Evolutionary conservation across 2,797 vertebrate species (phyloP), one percentile per base, ranked within the genome.

Genomic region (Pachyuromys duprasi): DNA sequence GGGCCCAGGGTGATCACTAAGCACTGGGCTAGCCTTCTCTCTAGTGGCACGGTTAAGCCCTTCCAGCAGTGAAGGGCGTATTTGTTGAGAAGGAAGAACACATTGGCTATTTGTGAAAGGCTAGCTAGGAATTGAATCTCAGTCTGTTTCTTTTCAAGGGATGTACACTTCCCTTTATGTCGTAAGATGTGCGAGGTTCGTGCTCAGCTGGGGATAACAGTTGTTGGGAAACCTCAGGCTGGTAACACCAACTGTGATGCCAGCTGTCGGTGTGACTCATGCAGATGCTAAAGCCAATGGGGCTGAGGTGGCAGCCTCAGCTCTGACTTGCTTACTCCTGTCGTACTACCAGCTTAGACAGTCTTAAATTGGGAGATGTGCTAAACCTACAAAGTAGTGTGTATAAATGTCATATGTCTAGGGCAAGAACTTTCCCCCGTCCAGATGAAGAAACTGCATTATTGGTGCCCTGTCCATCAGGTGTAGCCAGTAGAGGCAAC

Each of bases 141-240:
- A 62, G 55, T 74, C 91, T 63, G 24, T 45, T 63, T 93, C 86
- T 90, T 60, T 55, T 65, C 55, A 75, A 62, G 91, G 69, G 12
- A 26, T 49, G 63, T 82, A 42, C 18, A 65, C 36, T 82, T 89
- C 79, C 80, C 70, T 91, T 45, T 91, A 24, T 92, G 81, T 49
- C 33, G 11, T 86, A 62, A 76, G 79, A 95, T 49, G 39, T 69
- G 80, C 69, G 53, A 49, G 18, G 8, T 65, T 75, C 17, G 1
- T 60, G 53, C 18, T 84, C 70, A 39, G n/a, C 33, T 63, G 91
- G 67, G 26, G 24, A 31, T 89, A 89, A 80, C 53, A 88, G 83
- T 86, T 79, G 80, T 93, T 84, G 86, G 88, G 88, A 72, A 91
- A 95, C 33, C 67, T 17, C 39, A 95, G 76, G 53, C 90, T 96